Evolutionary conservation across 2,797 vertebrate genomes (phyloP), one percentile per base, ranked within the genome.

Genomic region (Sebastes matsubarae): DNA sequence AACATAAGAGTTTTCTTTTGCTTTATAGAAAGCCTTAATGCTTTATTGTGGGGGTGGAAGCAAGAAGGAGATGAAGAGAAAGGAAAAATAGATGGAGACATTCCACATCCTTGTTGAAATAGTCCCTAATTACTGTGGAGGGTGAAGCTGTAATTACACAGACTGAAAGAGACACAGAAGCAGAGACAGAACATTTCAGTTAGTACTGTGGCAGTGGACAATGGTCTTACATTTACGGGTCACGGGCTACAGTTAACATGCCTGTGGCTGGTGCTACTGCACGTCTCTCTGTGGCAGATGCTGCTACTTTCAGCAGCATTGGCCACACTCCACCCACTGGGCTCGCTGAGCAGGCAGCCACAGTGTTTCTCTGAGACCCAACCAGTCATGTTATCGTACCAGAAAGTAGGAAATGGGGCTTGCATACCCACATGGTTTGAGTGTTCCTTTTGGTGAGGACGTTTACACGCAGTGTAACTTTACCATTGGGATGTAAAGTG

Each of bases 41-140:
- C 67, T 79, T 81, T 65, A 27, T 77, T 60, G 68, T 71, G 89
- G 82, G 85, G 82, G 82, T 67, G 88, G 84, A 82, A 68, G 70
- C 73, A 34, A 84, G 76, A 73, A 72, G 72, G 54, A 81, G 87
- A 88, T 72, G 73, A 73, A 82, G 77, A 78, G 73, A 71, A 69
- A 66, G 68, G 88, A 42, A 75, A 90, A 80, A 81, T 79, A 87
- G 83, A 93, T 81, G 85, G 88, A 92, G 87, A 88, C 87, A 87
- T 90, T 94, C 91, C 89, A 79, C 87, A 86, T 94, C 92, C 93
- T 93, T 85, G 88, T 94, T 91, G 92, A 95, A 94, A 93, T 93
- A 84, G 90, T 90, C 93, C 91, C 85, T 96, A 95, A 96, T 96
- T 95, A 94, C 92, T 91, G 89, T 92, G 88, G 84, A 87, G 86